Evolutionary conservation across 1,140 invertebrate species (phyloP).

Genomic region (Drosophila murphyi): DNA sequence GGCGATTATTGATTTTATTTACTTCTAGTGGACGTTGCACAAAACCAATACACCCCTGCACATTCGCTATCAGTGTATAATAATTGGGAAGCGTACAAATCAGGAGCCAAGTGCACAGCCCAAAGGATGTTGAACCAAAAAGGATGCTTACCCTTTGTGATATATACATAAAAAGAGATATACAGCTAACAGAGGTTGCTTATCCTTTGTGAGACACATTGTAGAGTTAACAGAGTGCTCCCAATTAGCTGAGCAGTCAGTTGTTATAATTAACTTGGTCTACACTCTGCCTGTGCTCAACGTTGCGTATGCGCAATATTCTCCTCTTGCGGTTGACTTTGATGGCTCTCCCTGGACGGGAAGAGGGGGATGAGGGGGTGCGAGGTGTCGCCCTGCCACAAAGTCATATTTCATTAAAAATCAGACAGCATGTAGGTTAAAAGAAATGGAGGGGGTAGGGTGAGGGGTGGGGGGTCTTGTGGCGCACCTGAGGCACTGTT

Average conservation of each 20-base stretch:
- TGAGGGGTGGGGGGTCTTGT: not conserved
- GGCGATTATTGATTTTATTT: too few relatives aligned
- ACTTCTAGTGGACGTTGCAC: not conserved
- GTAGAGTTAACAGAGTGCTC: constrained; percentile 23
- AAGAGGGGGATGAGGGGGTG: not conserved
- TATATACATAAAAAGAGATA: not conserved
- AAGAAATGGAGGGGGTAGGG: too few relatives aligned
- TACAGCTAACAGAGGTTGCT: constrained; percentile 14
- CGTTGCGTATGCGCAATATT: constrained; percentile 74
- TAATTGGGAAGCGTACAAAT: too few relatives aligned
- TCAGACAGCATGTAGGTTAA: constrained; percentile 22
- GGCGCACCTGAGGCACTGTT: constrained; percentile 68
- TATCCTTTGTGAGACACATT: not conserved
- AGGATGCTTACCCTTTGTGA: constrained; percentile 11
- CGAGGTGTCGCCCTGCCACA: not conserved
- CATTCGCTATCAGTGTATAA: too few relatives aligned
- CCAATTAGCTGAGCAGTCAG: constrained; percentile 70
- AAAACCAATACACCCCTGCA: not conserved
- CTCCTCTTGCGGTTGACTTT: constrained; percentile 31
- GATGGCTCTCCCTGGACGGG: constrained; percentile 14
- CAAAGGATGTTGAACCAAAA: constrained; percentile 10
- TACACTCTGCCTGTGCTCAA: constrained; percentile 45
- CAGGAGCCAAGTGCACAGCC: too few relatives aligned
- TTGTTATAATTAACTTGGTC: constrained; percentile 70
- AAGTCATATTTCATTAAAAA: constrained; percentile 78